phyloP scores from a whole-genome alignment of 2,797 vertebrate genomes.

The Pogonophryne albipinna region DNA sequence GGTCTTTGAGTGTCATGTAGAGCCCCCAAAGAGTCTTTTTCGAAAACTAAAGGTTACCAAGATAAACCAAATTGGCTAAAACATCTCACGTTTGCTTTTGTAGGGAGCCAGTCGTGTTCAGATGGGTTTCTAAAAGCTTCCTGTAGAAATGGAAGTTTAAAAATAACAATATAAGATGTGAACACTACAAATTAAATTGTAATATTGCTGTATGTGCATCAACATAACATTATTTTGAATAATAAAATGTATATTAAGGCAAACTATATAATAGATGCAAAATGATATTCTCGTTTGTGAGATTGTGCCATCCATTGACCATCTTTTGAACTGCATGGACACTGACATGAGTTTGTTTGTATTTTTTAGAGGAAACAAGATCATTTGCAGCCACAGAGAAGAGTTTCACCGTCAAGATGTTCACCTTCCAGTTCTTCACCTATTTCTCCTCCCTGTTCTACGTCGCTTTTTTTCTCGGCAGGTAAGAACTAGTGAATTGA shows the following conservation, averaged over 20 bases:
- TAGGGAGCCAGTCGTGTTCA: background rate
- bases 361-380: slow-evolving; percentile 87
- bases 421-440: slow-evolving; percentile 96
- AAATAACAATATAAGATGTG: background rate
- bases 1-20: background rate
- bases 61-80: background rate
- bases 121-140: background rate
- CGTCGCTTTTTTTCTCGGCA: slow-evolving; percentile 95
- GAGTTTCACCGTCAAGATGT: slow-evolving; percentile 93
- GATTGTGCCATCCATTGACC: slow-evolving; percentile 26
- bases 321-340: slow-evolving; percentile 25
- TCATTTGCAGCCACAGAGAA: slow-evolving; percentile 89
- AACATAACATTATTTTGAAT: background rate
- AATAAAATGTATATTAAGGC: background rate
- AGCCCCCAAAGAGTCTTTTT: background rate
- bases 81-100: background rate
- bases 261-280: background rate
- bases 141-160: background rate
- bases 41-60: background rate
- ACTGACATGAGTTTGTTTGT: slow-evolving; percentile 31
- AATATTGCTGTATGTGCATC: background rate
- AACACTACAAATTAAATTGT: background rate
- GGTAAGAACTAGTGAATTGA: slow-evolving; percentile 79
- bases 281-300: background rate
- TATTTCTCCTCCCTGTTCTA: slow-evolving; percentile 97